phyloP scores from a whole-genome alignment of 2,113 vertebrate genomes.

The Pseudorhombus dupliciocellatus region DNA sequence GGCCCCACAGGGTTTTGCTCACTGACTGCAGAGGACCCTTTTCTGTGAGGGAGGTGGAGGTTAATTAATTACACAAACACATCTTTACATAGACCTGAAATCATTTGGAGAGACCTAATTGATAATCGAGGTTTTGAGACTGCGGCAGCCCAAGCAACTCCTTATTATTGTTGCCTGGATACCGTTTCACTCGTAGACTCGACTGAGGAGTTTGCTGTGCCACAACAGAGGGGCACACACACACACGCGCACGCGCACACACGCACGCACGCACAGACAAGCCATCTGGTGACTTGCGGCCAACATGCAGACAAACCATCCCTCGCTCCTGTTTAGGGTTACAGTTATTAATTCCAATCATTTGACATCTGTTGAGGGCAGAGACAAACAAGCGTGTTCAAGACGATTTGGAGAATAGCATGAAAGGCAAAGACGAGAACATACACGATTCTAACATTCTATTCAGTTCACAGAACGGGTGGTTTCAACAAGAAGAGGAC shows the following conservation, averaged over 20 bases:
- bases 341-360: conserved; percentile 12
- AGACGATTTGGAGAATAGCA: background rate
- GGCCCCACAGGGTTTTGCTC: conserved; percentile 65
- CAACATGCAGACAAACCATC: conserved; percentile 14
- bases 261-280: conserved; percentile 12
- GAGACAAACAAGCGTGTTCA: background rate
- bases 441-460: background rate
- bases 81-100: background rate
- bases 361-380: conserved; percentile 27
- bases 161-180: conserved; percentile 59
- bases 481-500: no score
- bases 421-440: background rate
- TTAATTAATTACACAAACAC: conserved; percentile 38
- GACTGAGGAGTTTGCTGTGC: background rate
- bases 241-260: background rate
- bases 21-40: conserved; percentile 73
- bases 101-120: background rate
- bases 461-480: background rate
- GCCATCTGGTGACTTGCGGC: conserved; percentile 40
- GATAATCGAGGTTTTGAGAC: conserved; percentile 14
- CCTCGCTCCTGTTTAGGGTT: conserved; percentile 9
- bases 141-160: background rate
- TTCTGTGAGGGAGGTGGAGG: conserved; percentile 49
- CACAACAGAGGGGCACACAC: background rate
- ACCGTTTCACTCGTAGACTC: conserved; percentile 37